phyloP scores from a whole-genome alignment of 2,888 invertebrate species.

The Hemithea aestivaria region DNA sequence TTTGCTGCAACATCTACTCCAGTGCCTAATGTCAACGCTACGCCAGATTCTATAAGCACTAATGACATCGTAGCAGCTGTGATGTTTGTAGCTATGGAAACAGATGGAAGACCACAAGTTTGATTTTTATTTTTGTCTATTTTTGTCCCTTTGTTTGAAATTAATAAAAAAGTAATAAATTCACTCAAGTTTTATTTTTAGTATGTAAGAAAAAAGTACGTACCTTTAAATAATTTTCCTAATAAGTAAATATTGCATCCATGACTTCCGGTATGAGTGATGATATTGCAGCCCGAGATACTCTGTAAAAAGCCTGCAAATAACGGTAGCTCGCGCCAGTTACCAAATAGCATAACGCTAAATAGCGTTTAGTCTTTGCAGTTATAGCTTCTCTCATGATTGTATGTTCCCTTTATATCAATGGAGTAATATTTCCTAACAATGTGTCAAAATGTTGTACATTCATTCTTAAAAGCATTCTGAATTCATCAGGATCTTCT shows the following conservation, averaged over 20 bases:
- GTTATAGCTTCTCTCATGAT: not conserved
- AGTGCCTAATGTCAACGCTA: too few relatives aligned
- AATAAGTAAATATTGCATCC: slow-evolving; percentile 5
- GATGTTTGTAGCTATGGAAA: too few relatives aligned
- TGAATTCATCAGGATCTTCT: slow-evolving; percentile 21
- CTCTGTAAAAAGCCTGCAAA: slow-evolving; percentile 21
- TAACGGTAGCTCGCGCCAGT: slow-evolving; percentile 16
- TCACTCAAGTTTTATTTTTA: too few relatives aligned
- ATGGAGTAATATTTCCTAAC: slow-evolving; percentile 14
- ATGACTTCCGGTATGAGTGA: slow-evolving; percentile 17
- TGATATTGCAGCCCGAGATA: slow-evolving; percentile 20
- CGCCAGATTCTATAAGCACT: too few relatives aligned
- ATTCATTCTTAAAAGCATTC: slow-evolving; percentile 14
- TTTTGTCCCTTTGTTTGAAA: too few relatives aligned
- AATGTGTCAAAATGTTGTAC: slow-evolving; percentile 23
- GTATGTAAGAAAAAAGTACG: too few relatives aligned
- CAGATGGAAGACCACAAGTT: too few relatives aligned
- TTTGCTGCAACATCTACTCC: too few relatives aligned
- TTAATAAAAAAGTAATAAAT: too few relatives aligned
- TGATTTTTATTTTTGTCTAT: too few relatives aligned
- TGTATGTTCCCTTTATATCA: not conserved
- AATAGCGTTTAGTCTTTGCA: slow-evolving; percentile 5
- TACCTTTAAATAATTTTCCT: slow-evolving; percentile 17
- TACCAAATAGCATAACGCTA: slow-evolving; percentile 18
- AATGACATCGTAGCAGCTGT: too few relatives aligned